Conservation (phyloP, 2,888 invertebrate genomes). For the Leptinotarsa rubiginosa region DNA sequence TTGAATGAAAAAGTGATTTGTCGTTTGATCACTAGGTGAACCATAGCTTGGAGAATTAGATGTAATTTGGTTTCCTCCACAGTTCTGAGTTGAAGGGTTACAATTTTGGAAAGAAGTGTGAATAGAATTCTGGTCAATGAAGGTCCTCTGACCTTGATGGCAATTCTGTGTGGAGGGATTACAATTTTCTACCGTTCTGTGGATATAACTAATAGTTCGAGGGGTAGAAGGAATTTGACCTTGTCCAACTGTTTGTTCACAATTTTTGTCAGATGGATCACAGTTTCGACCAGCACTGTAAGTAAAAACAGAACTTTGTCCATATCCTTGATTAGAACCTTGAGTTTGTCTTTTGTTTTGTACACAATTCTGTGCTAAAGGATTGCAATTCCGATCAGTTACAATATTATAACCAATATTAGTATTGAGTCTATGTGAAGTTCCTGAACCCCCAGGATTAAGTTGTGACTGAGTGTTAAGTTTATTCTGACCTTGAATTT, state of each 20-base stretch:
- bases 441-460: not conserved
- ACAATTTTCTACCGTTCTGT: not conserved
- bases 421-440: not conserved
- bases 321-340: not conserved
- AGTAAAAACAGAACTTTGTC: slow-evolving; percentile 9
- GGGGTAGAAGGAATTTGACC: not conserved
- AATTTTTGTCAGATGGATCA: slow-evolving; percentile 34
- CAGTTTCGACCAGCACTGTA: slow-evolving; percentile 25
- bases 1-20: not conserved
- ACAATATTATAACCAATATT: not conserved
- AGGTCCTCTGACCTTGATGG: not conserved
- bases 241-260: slow-evolving; percentile 1
- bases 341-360: not conserved
- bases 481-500: slow-evolving; percentile 5
- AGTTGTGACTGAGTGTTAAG: not conserved
- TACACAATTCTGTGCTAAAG: slow-evolving; percentile 25
- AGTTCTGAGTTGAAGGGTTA: slow-evolving; percentile 26
- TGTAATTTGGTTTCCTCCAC: not conserved
- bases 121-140: not conserved
- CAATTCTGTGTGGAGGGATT: not conserved
- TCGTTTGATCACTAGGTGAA: slow-evolving; percentile 10
- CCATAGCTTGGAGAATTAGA: not conserved
- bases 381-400: slow-evolving; percentile 13
- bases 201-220: not conserved
- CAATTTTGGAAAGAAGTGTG: not conserved